Base-by-base conservation (phyloP, 1,140 invertebrate species). In the Lordiphosa mommai region DNA sequence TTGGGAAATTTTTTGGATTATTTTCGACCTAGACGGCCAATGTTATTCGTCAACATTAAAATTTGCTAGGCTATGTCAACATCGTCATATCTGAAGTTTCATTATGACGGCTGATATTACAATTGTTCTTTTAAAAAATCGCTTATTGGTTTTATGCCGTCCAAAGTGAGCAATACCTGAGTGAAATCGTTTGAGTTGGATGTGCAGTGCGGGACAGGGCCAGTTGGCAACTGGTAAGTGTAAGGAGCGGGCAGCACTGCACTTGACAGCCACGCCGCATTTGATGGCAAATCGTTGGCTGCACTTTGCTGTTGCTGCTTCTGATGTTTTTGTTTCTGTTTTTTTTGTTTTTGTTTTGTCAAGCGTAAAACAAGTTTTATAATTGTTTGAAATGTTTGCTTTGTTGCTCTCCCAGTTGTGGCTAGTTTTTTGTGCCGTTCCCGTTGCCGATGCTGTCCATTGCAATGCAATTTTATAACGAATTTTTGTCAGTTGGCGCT, bases 321-420 rank as follows among this genome's bases (percentile, higher is more conserved):
- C n/a, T 37, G 32, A 12, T 59, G 23, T n/a, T 66, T 43, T 27
- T 61, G 56, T 61, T 57, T 76, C 55, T 84, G 2, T 9, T 17
- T 63, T 71, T 71, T 57, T 63, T 76, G 61, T 84, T n/a, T n/a
- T n/a, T 64, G 77, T 71, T 57, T 63, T 82, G 66, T 80, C 71
- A 61, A 82, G 76, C 76, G 76, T 82, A 76, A 82, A 82, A 82
- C 76, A 82, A 82, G 76, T 82, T 82, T 82, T 84, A 82, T 82
- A 82, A 82, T 82, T 82, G 76, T 82, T 82, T 84, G 76, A 80
- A 84, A 82, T 80, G 74, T 80, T 74, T 74, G 76, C 77, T 41
- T 49, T 57, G 53, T 48, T 47, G 34, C 41, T 36, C 14, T 33
- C 38, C 10, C 48, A 17, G 34, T 34, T 58, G 23, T 27, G 6